These are phyloP conservation scores for Autographa pulchrina DNA, from an alignment of 2,888 invertebrate species.

Conservation along the genomic window DNA sequence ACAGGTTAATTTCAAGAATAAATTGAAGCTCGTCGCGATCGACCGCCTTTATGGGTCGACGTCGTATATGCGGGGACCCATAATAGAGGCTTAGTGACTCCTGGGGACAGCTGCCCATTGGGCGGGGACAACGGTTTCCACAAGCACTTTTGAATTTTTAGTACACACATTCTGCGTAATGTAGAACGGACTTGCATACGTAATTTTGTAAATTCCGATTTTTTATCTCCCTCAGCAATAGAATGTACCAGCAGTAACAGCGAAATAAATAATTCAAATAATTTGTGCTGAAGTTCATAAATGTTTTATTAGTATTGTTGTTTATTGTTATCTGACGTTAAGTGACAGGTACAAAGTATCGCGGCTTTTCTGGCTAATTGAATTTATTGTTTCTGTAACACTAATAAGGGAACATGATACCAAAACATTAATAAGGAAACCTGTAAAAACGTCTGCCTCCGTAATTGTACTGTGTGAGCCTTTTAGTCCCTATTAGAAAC, in stretches of 20 bases:
- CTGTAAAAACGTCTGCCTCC: neutral
- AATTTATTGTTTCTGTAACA: slow-evolving; percentile 44
- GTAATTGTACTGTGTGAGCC: neutral
- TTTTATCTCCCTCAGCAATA: slow-evolving; percentile 24
- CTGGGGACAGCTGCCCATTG: slow-evolving; percentile 78
- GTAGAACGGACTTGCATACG: slow-evolving; percentile 39
- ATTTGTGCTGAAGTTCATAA: slow-evolving; percentile 30
- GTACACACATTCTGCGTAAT: slow-evolving; percentile 66
- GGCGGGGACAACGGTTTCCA: slow-evolving; percentile 78
- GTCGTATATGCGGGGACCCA: slow-evolving; percentile 70
- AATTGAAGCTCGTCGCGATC: slow-evolving; percentile 79
- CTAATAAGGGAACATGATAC: slow-evolving; percentile 17
- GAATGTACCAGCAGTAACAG: neutral
- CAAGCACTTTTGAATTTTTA: slow-evolving; percentile 77
- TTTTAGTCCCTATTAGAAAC: neutral
- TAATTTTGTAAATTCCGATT: slow-evolving; percentile 29
- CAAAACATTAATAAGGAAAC: neutral
- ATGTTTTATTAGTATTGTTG: slow-evolving; percentile 36
- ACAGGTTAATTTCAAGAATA: slow-evolving; percentile 88
- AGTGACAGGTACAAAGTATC: slow-evolving; percentile 34
- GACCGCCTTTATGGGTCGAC: slow-evolving; percentile 75
- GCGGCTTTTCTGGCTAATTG: slow-evolving; percentile 35
- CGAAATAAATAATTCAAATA: slow-evolving; percentile 40
- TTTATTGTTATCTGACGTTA: slow-evolving; percentile 42
- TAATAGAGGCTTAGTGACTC: slow-evolving; percentile 79